phyloP scores from a whole-genome alignment of 1,140 invertebrate species.

The Drosophila guanche region DNA sequence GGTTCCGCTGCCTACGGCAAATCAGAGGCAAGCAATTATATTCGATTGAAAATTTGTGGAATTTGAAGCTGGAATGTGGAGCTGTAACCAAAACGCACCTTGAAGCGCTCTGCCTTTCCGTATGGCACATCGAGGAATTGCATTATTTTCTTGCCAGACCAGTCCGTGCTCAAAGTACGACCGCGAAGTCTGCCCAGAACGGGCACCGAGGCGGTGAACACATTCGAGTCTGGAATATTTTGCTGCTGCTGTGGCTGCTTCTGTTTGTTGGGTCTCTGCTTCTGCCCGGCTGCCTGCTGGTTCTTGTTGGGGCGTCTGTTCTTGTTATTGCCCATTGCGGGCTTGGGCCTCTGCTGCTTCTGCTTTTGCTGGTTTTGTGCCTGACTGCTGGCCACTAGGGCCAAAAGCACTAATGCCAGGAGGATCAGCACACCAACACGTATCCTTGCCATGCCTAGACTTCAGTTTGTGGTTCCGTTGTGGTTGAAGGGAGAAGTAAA shows the following conservation, averaged over 20 bases:
- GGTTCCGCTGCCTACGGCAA: slow-evolving; percentile 63
- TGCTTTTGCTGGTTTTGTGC: slow-evolving; percentile 41
- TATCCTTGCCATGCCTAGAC: slow-evolving; percentile 48
- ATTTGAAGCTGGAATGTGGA: neutral
- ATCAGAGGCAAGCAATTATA: neutral
- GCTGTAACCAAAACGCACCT: slow-evolving; percentile 37
- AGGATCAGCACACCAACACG: slow-evolving; percentile 45
- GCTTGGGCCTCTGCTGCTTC: slow-evolving; percentile 37
- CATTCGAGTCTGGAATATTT: slow-evolving; percentile 27
- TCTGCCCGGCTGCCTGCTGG: slow-evolving; percentile 6
- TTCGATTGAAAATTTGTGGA: neutral
- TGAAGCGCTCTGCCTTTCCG: slow-evolving; percentile 73
- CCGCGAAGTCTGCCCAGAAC: slow-evolving; percentile 72
- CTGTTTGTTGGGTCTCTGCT: slow-evolving; percentile 14
- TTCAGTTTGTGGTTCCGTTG: slow-evolving; percentile 14
- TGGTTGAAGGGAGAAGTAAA: slow-evolving; percentile 34
- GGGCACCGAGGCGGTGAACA: slow-evolving; percentile 55
- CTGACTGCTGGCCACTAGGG: slow-evolving; percentile 29
- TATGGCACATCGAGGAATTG: slow-evolving; percentile 81
- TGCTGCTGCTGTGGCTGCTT: slow-evolving; percentile 22
- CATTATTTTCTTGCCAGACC: slow-evolving; percentile 68
- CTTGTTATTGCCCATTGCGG: slow-evolving; percentile 2
- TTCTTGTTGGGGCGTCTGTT: slow-evolving; percentile 48
- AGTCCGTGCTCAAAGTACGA: slow-evolving; percentile 57
- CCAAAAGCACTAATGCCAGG: slow-evolving; percentile 44